These are phyloP conservation scores for Sorex araneus DNA, from an alignment of 2,113 vertebrate species.

Conservation along the genomic window DNA sequence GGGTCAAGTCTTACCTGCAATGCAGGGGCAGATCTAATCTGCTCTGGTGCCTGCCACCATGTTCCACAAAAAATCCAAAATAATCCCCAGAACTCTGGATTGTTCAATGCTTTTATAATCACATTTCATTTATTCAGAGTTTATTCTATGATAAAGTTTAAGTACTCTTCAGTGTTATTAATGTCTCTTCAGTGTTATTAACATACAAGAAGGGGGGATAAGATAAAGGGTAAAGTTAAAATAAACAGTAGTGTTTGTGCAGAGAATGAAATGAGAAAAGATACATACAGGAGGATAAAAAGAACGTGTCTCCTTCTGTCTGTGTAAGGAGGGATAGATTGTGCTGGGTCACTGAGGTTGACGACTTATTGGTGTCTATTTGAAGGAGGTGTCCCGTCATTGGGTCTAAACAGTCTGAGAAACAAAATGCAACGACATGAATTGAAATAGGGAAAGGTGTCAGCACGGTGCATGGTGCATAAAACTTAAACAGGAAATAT, in stretches of 20 bases:
- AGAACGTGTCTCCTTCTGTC: too few species aligned
- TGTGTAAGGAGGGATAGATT: neutral
- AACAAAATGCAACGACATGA: neutral
- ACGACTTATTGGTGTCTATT: neutral
- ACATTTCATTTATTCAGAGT: neutral
- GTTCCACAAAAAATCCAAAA: neutral
- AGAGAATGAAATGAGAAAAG: neutral
- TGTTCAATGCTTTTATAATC: neutral
- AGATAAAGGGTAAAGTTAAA: neutral
- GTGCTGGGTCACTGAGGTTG: neutral
- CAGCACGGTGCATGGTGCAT: neutral
- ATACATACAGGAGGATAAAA: too few species aligned
- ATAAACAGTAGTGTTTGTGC: neutral
- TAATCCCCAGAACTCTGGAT: neutral
- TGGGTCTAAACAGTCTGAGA: slow-evolving; percentile 9
- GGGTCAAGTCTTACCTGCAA: too few species aligned
- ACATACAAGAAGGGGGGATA: neutral
- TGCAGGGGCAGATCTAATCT: too few species aligned
- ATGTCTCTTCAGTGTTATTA: neutral
- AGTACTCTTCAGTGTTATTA: neutral
- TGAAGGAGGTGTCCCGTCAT: neutral
- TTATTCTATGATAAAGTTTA: neutral
- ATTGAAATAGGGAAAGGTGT: neutral
- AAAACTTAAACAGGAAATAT: neutral
- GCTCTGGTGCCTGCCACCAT: too few species aligned